These are phyloP conservation scores for Brachypodius melanocephalos DNA, from an alignment of 2,113 vertebrate species.

Conservation along the genomic window DNA sequence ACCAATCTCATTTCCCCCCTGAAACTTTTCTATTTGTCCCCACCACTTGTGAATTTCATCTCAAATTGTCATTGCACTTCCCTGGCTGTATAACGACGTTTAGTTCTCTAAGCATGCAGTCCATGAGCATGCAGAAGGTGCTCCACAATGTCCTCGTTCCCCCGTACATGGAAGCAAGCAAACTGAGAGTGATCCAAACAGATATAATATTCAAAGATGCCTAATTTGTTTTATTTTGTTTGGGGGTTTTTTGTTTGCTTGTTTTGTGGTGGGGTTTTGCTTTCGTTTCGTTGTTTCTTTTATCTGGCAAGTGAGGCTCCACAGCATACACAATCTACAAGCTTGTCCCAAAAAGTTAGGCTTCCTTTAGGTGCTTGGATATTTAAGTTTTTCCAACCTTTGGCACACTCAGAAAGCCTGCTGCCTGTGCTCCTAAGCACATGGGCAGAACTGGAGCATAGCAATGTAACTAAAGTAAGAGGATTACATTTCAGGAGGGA, in stretches of 20 bases:
- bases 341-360: background rate
- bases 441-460: background rate
- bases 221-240: background rate
- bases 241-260: background rate
- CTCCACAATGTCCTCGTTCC: background rate
- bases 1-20: background rate
- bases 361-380: background rate
- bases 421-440: background rate
- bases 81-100: background rate
- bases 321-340: background rate
- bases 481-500: slow-evolving; percentile 48
- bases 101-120: background rate
- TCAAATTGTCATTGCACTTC: background rate
- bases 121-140: background rate
- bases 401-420: background rate
- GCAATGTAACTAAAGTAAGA: slow-evolving; percentile 22
- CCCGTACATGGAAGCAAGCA: fast-evolving
- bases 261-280: too few relatives aligned
- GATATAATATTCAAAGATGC: background rate
- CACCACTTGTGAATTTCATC: background rate
- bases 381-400: background rate
- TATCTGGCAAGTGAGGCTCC: background rate
- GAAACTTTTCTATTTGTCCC: background rate
- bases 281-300: fast-evolving
- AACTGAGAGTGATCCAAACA: background rate